phyloP scores from a whole-genome alignment of 2,888 invertebrate species.

The Tuta absoluta region DNA sequence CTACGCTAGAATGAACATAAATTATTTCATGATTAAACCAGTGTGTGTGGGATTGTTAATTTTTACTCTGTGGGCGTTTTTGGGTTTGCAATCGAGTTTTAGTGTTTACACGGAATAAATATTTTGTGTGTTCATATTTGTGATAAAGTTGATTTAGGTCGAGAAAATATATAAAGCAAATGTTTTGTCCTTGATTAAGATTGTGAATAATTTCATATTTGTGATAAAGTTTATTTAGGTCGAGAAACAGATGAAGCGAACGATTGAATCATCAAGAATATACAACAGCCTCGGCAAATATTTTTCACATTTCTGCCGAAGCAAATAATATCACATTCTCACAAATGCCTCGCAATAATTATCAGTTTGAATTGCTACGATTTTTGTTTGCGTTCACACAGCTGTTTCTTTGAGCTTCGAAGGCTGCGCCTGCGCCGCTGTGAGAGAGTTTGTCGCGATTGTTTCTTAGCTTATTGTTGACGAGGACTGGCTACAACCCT shows the following conservation, averaged over 20 bases:
- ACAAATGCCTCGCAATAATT: not conserved
- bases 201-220: too few relatives aligned
- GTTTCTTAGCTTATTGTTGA: constrained; percentile 68
- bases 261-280: too few relatives aligned
- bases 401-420: constrained; percentile 75
- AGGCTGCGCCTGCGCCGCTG: constrained; percentile 58
- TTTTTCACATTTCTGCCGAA: not conserved
- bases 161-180: not conserved
- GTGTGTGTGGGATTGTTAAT: constrained; percentile 35
- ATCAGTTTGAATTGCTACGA: constrained; percentile 37
- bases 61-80: constrained; percentile 41
- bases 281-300: too few relatives aligned
- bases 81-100: constrained; percentile 17
- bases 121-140: not conserved
- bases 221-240: too few relatives aligned
- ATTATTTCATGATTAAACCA: constrained; percentile 26
- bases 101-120: constrained; percentile 8
- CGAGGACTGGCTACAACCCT: constrained; percentile 40
- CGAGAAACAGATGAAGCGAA: too few relatives aligned
- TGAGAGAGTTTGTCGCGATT: constrained; percentile 77
- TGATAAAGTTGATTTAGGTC: not conserved
- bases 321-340: not conserved
- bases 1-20: constrained; percentile 37
- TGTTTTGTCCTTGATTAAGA: not conserved
- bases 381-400: constrained; percentile 77